A percentile compares a stretch with the other conserved stretches of the same genome.
Conservation (phyloP, 2,888 invertebrate species). For the Galeruca laticollis region DNA sequence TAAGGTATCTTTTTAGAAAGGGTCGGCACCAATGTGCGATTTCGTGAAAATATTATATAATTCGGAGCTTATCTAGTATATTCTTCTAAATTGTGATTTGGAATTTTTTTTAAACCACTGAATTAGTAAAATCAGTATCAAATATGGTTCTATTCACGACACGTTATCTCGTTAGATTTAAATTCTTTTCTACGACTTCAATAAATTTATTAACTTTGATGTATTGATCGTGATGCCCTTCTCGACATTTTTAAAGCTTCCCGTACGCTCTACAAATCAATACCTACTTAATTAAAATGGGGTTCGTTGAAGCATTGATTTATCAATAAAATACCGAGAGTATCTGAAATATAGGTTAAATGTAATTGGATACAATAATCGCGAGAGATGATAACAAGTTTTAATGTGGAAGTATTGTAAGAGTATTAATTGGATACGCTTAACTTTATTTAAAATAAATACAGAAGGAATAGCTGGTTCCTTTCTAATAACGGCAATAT, state of each 20-base stretch:
- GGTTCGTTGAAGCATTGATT: neutral
- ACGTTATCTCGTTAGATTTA: neutral
- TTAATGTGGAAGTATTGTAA: neutral
- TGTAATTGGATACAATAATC: neutral
- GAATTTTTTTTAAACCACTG: too few species aligned
- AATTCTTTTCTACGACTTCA: neutral
- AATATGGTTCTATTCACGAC: neutral
- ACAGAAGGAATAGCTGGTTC: too few species aligned
- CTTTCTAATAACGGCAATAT: too few species aligned
- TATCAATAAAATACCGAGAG: neutral
- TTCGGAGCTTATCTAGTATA: too few species aligned
- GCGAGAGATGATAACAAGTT: neutral
- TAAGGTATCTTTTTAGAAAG: too few species aligned
- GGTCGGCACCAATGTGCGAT: too few species aligned
- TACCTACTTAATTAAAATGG: neutral
- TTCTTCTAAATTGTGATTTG: too few species aligned
- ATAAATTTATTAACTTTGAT: neutral
- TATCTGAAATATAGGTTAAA: conserved; percentile 1
- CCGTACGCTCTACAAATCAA: neutral
- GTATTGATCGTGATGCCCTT: neutral
- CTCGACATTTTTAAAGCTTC: neutral
- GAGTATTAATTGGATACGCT: neutral
- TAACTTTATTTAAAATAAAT: neutral
- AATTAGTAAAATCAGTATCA: too few species aligned
- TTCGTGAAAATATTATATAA: too few species aligned